Evolutionary conservation across 2,113 vertebrate species (phyloP), one percentile per base, ranked within the genome.

Genomic region (Trichechus manatus): DNA sequence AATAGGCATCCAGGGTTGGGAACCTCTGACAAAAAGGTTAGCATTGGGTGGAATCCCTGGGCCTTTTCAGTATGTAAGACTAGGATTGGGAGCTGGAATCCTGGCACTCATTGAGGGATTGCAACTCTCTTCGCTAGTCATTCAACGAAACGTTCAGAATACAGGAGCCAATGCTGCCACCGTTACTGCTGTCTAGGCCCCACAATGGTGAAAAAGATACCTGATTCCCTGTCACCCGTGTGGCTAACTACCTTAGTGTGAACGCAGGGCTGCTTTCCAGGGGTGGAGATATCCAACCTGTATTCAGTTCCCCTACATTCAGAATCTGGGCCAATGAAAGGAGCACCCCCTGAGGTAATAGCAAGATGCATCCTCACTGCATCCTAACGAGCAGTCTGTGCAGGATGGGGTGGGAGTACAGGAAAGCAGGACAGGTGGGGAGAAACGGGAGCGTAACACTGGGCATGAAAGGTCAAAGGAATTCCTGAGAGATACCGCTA

Each of bases 401-500:
- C 42, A 42, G 27, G 27, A 80, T 29, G 68, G 3, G 14, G 6
- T 0, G 5, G 9, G 2, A 13, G 23, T 3, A 4, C 8, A 79
- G 23, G 6, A 7, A 6, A 85, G 9, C 14, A 33, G 29, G 6
- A n/a, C 42, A 36, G 29, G 72, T 25, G 64, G 25, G 19, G 39
- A 47, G 22, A 36, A 88, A 42, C 29, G 53, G 29, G 7, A 15
- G 20, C 74, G 3, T 42, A 36, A 84, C 68, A 83, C 0, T 25
- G 63, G 29, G 33, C 66, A 36, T 44, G 2, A 64, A 39, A 53
- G 31, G 23, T 27, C 56, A 82, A 61, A 70, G n/a, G 25, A 70
- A 93, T n/a, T 92, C 74, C 85, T 93, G n/a, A n/a, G 20, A 96
- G 36, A 59, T 1, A 87, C 6, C 14, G 25, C n/a, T 74, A 63